Evolutionary conservation across 2,888 invertebrate species (phyloP), one percentile per base, ranked within the genome.

Genomic region (Helobdella robusta): DNA sequence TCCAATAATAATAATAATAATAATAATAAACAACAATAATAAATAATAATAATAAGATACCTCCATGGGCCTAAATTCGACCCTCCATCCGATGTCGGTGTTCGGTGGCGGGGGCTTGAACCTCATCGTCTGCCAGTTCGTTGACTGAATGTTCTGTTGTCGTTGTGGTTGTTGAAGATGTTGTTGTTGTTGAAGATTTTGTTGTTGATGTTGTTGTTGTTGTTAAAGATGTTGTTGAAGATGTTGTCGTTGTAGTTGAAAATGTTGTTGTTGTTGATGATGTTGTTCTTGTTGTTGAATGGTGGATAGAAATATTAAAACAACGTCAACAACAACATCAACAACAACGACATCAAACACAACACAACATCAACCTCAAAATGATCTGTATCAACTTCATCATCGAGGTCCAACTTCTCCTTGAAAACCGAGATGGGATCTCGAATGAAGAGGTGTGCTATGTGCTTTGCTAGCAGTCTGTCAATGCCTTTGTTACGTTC

Each of bases 101-200:
- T 92, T 87, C 20, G 82, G 80, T 0, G 93, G 91, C 52, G 97
- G 97, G 35, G 95, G 95, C 82, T 98, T 98, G 82, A 98, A 98
- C 48, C 79, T 64, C 93, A 97, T 93, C 36, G 94, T 93, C 82
- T 97, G 95, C 97, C 97, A 97, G 82, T 97, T 97, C 34, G 97
- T 97, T 0, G 95, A 95, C 78, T 97, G 95, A 72, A 97, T 93
- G 78, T 97, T 97, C 89, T 91, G 78, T 56, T n/a, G 56, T n/a
- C n/a, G n/a, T n/a, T n/a, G n/a, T n/a, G n/a, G n/a, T n/a, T n/a
- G n/a, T n/a, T n/a, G n/a, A n/a, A n/a, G n/a, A n/a, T n/a, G n/a
- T n/a, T n/a, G n/a, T n/a, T n/a, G n/a, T n/a, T n/a, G n/a, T n/a
- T n/a, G n/a, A n/a, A n/a, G n/a, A n/a, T n/a, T n/a, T n/a, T n/a